Evolutionary conservation across 2,888 invertebrate species (phyloP), one percentile per base, ranked within the genome.

Genomic region (Norana najaformis): DNA sequence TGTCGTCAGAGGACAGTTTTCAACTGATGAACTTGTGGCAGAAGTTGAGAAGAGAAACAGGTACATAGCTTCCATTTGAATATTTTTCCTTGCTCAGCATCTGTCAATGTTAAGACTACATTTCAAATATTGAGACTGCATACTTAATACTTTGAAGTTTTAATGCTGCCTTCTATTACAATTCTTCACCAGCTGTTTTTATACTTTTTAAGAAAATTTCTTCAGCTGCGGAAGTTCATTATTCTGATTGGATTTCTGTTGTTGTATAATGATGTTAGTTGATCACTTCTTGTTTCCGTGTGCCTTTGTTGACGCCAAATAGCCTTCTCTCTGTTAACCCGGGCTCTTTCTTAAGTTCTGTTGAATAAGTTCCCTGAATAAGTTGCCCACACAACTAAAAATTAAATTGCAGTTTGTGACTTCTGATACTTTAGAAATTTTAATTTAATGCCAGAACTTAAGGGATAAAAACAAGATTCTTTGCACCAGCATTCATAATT

Each of bases 21-120:
- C 98, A 23, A 99, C 99, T 0, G 99, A 99, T 93, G 99, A 99
- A 94, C 96, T 99, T 13, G 99, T 99, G 0, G 99, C 98, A 92
- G 99, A 99, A 95, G 96, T 96, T 5, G 96, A 96, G 93, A 96
- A 96, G 93, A 93, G 96, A 88, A 96, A 96, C 93, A 93, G 95
- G 95, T 95, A 30, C 39, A 85, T 88, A 83, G 13, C 53, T 34
- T 36, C 23, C n/a, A 4, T 36, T 35, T 14, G 35, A 5, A 14
- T 37, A 35, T 35, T 88, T 88, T 69, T 37, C 5, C 23, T 88
- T 35, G 11, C 34, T 88, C 34, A 88, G 30, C n/a, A n/a, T 69
- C 30, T 69, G 11, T 69, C 69, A n/a, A 23, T 47, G 69, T 5
- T 69, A 69, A 69, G 69, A n/a, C n/a, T 53, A 69, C 30, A 69